These are phyloP conservation scores for Drosophila colorata DNA, from an alignment of 2,888 invertebrate genomes.

Conservation along the genomic window DNA sequence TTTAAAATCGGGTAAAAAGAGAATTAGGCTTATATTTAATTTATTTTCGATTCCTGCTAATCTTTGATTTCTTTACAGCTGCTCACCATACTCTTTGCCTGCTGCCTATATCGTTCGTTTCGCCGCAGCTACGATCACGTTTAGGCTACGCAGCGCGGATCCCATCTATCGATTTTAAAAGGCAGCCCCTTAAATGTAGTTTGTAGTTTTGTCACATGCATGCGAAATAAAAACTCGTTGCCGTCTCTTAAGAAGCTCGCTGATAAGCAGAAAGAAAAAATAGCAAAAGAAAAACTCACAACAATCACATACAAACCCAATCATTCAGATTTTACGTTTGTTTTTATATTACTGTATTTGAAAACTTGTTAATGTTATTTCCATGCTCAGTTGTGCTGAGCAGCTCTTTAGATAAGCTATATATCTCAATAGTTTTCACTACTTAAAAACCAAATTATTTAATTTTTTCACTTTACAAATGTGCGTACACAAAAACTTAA, in stretches of 20 bases:
- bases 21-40: slow-evolving; percentile 60
- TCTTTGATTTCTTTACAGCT: slow-evolving; percentile 87
- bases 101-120: slow-evolving; percentile 96
- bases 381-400: slow-evolving; percentile 30
- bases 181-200: slow-evolving; percentile 41
- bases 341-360: slow-evolving; percentile 20
- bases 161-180: slow-evolving; percentile 75
- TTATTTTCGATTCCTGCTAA: not conserved
- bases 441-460: not conserved
- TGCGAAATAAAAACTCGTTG: slow-evolving; percentile 45
- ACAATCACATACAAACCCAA: slow-evolving; percentile 26
- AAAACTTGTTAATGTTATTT: slow-evolving; percentile 42
- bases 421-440: slow-evolving; percentile 20
- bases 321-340: slow-evolving; percentile 36
- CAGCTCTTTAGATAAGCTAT: slow-evolving; percentile 30
- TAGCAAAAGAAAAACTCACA: slow-evolving; percentile 1
- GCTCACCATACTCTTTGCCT: slow-evolving; percentile 95
- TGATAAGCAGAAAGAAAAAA: slow-evolving; percentile 17
- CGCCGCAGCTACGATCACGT: slow-evolving; percentile 96
- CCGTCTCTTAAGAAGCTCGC: slow-evolving; percentile 52
- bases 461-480: not conserved
- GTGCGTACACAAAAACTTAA: not conserved
- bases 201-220: slow-evolving; percentile 59
- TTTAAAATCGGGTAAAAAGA: no score
- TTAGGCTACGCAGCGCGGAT: slow-evolving; percentile 85